Evolutionary conservation across 2,888 invertebrate genomes (phyloP), one percentile per base, ranked within the genome.

Genomic region (Chrysomela aeneicollis): DNA sequence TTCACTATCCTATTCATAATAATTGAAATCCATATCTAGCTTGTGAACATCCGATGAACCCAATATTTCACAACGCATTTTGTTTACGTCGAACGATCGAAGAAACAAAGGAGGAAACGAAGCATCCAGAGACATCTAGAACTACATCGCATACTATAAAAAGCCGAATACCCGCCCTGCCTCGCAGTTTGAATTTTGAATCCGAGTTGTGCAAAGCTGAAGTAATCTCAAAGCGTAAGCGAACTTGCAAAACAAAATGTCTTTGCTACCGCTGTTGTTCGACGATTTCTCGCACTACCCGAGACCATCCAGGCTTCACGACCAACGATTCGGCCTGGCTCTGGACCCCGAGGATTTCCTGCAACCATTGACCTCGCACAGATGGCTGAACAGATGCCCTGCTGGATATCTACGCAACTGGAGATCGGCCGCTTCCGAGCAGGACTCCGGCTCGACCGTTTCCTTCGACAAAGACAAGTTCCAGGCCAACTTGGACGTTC

Each of bases 401-500:
- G 54, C 59, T 1, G 67, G 67, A 32, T 70, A 70, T 30, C 8
- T 70, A 19, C 59, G 70, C 47, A 66, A 66, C 19, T 70, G 70
- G 70, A 67, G 66, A 51, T 57, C 67, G 2, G 57, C 55, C 9
- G 57, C 62, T 12, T 67, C 69, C 15, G 30, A 67, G 18, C 49
- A 61, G 50, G 63, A 64, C 61, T 26, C 57, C 17, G 57, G 46
- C 10, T 57, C 57, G 1, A 57, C 49, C 3, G 66, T 66, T 6
- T 49, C 47, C n/a, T 47, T 64, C 54, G 64, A 69, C 18, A 66
- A 69, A 32, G 54, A 66, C 9, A 69, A 61, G 46, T 69, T 69
- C 53, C 64, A 69, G 30, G 69, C 66, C 5, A 66, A 64, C 51
- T 62, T 69, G 8, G 68, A 68, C 42, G 68, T 68, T 12, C 68